These are phyloP conservation scores for Drosophila melanocephala DNA, from an alignment of 2,888 invertebrate genomes.

Conservation along the genomic window DNA sequence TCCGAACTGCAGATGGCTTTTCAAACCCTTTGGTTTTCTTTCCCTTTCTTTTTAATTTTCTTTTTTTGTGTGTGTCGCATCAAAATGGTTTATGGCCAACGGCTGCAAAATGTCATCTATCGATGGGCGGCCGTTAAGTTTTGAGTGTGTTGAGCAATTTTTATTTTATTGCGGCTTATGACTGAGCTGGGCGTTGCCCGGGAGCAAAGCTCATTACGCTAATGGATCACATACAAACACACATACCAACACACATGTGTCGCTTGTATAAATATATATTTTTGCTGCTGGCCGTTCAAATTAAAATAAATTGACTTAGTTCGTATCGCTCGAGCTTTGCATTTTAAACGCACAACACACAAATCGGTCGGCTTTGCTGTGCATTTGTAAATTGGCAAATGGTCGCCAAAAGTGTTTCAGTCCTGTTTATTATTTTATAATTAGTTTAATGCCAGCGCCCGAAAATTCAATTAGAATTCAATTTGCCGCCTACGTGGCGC, in stretches of 20 bases:
- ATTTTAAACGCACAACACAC: constrained; percentile 61
- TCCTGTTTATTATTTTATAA: constrained; percentile 78
- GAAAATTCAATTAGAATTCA: constrained; percentile 65
- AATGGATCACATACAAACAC: constrained; percentile 54
- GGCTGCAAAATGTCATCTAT: constrained; percentile 75
- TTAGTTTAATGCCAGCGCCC: constrained; percentile 62
- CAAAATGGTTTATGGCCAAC: constrained; percentile 76
- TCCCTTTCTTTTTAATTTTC: constrained; percentile 4
- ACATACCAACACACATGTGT: constrained; percentile 11
- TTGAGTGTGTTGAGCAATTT: constrained; percentile 62
- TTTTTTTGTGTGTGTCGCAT: constrained; percentile 42
- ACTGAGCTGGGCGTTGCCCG: constrained; percentile 34
- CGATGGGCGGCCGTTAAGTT: constrained; percentile 75
- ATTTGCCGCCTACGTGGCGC: constrained; percentile 30
- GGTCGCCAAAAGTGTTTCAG: constrained; percentile 59
- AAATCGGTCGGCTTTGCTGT: constrained; percentile 65
- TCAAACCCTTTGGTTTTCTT: constrained; percentile 29
- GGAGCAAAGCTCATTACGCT: constrained; percentile 75
- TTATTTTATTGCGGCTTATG: constrained; percentile 62
- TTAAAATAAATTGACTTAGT: constrained; percentile 77
- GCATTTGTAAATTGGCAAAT: constrained; percentile 72
- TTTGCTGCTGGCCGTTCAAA: constrained; percentile 40
- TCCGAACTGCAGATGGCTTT: constrained; percentile 48
- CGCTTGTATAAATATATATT: constrained; percentile 10
- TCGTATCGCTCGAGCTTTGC: constrained; percentile 46